Evolutionary conservation across 37 sponge, comb jelly and placozoan species (phyloP).

Genomic region (Ephydatia muelleri): DNA sequence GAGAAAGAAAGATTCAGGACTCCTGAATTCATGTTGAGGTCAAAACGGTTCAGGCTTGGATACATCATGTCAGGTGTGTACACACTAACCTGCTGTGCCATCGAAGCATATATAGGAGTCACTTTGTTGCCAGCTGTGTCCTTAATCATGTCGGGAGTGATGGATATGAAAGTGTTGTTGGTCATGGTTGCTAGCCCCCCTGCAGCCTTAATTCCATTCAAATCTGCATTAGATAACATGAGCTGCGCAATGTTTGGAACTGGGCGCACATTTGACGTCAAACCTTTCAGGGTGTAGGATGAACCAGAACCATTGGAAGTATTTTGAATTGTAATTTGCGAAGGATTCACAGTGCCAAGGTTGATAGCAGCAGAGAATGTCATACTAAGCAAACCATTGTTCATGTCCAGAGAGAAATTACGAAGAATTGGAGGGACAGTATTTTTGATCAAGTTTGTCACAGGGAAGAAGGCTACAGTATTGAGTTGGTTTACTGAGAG

Average conservation of each 20-base stretch:
- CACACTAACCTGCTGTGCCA: conserved; percentile 22
- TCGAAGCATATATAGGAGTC: conserved; percentile 6
- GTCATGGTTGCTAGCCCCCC: conserved; percentile 44
- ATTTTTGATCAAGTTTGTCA: conserved; percentile 63
- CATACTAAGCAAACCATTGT: conserved; percentile 61
- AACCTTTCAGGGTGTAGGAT: conserved; percentile 39
- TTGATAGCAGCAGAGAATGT: conserved; percentile 83
- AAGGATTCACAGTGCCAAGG: conserved; percentile 27
- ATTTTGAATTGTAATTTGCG: conserved; percentile 71
- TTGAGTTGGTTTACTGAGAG: conserved; percentile 67
- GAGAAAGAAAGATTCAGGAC: conserved; percentile 63
- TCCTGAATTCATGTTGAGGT: conserved; percentile 73
- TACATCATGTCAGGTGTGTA: conserved; percentile 49
- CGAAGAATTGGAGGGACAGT: conserved; percentile 52
- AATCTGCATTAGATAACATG: conserved; percentile 42
- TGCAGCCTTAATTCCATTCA: conserved; percentile 66
- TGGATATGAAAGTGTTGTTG: conserved; percentile 64
- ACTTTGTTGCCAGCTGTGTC: conserved; percentile 54
- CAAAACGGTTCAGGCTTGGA: conserved; percentile 51
- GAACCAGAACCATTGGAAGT: not conserved
- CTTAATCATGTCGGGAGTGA: conserved; percentile 23
- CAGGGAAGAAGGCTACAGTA: conserved; percentile 60
- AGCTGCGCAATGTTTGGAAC: conserved; percentile 43
- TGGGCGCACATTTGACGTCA: not conserved
- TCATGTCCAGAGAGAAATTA: conserved; percentile 65